A percentile compares a stretch with the other conserved stretches of the same genome.
These are phyloP conservation scores for Acanthurus leucopareius DNA, from an alignment of 2,797 vertebrate genomes.

Conservation along the genomic window DNA sequence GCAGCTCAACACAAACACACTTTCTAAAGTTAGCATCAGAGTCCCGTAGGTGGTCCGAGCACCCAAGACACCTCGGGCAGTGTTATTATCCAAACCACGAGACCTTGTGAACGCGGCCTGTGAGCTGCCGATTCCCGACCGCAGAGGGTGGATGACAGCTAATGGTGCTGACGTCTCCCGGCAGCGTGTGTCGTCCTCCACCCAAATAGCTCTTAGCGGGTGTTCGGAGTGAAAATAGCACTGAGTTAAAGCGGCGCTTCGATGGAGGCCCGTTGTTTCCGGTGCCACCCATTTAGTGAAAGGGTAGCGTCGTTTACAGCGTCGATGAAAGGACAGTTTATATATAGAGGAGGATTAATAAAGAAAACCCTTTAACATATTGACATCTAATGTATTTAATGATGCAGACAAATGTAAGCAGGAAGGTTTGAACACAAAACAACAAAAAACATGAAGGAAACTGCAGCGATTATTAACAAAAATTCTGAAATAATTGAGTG, in stretches of 20 bases:
- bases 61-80: neutral
- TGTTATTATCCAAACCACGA: constrained; percentile 11
- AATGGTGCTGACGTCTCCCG: constrained; percentile 16
- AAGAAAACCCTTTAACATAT: neutral
- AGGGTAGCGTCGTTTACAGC: neutral
- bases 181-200: constrained; percentile 24
- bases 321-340: neutral
- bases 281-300: constrained; percentile 11
- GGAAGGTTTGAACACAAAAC: too few relatives aligned
- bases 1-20: constrained; percentile 13
- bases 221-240: constrained; percentile 25
- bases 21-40: neutral
- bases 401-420: too few relatives aligned
- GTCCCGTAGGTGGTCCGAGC: neutral
- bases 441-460: too few relatives aligned
- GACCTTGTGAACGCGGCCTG: neutral
- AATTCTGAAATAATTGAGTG: too few relatives aligned
- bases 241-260: neutral
- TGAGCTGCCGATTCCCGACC: constrained; percentile 5
- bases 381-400: too few relatives aligned
- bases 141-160: constrained; percentile 21
- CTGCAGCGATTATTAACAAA: too few relatives aligned
- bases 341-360: neutral
- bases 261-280: neutral
- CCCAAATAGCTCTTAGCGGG: constrained; percentile 28